Conservation (phyloP, 1,140 invertebrate genomes). For the Copidosoma floridanum region DNA sequence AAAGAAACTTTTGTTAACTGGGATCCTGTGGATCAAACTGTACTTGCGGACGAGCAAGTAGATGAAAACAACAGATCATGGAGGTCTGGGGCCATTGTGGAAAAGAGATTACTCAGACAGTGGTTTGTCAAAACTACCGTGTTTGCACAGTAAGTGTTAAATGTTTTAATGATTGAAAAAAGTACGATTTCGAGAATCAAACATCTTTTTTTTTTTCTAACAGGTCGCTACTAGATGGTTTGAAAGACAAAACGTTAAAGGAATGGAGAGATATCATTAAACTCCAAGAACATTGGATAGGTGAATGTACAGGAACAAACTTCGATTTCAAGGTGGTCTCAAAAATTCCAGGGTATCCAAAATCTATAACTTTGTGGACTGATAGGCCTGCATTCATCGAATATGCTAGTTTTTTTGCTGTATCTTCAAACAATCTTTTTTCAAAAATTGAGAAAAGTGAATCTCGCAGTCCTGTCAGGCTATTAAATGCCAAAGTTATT, state of each 20-base stretch:
- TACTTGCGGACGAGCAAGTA: slow-evolving; percentile 97
- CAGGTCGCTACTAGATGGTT: slow-evolving; percentile 65
- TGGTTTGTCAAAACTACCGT: slow-evolving; percentile 94
- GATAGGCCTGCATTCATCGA: slow-evolving; percentile 71
- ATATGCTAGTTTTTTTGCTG: slow-evolving; percentile 65
- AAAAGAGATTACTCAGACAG: slow-evolving; percentile 85
- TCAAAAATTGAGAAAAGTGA: slow-evolving; percentile 43
- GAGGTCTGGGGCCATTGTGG: slow-evolving; percentile 94
- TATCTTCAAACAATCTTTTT: slow-evolving; percentile 58
- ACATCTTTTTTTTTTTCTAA: slow-evolving; percentile 7
- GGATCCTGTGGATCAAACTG: slow-evolving; percentile 98
- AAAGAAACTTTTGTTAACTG: slow-evolving; percentile 92
- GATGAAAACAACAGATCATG: slow-evolving; percentile 89
- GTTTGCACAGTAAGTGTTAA: slow-evolving; percentile 74
- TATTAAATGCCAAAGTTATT: slow-evolving; percentile 58
- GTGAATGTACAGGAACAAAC: slow-evolving; percentile 79
- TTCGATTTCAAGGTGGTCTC: slow-evolving; percentile 69
- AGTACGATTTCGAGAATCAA: too few species aligned
- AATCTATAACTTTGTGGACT: slow-evolving; percentile 73
- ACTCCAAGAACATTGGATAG: slow-evolving; percentile 95
- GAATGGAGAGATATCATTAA: slow-evolving; percentile 85
- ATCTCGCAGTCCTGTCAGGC: slow-evolving; percentile 19
- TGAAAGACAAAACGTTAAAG: slow-evolving; percentile 67
- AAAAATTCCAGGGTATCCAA: slow-evolving; percentile 47
- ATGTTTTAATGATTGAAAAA: too few species aligned